Base-by-base conservation (phyloP, 2,797 vertebrate genomes). In the Eutrigla gurnardus region DNA sequence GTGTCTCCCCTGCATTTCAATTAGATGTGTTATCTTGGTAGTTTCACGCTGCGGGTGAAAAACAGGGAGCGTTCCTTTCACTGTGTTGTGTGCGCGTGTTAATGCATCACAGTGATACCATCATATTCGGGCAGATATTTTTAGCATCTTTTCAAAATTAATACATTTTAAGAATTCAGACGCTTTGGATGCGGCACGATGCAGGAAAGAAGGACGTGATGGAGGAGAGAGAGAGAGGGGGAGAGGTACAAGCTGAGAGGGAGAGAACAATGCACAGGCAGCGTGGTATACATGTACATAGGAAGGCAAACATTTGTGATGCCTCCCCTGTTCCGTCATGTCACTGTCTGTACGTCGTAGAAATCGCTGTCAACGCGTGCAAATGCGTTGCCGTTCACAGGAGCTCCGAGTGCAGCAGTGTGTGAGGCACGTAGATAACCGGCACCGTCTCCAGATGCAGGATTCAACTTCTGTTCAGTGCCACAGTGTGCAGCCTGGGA, bases 151-250 rank as follows among this genome's bases (percentile, higher is more conserved):
- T 86, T 85, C 66, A 78, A 88, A 84, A 88, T 89, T 17, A 67
- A 87, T 84, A 75, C 59, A 18, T 78, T 87, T 88, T 62, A 89
- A 78, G 84, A 86, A 89, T 91, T 87, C 68, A 70, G 58, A 72
- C 65, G 74, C 6, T 77, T 74, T 82, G 66, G 74, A 73, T 71
- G 36, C 47, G 76, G 63, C 57, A 61, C 17, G 62, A 73, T 57
- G 15, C 18, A 60, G 61, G 47, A 6, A 13, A 71, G 65, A 55
- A 25, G 25, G 73, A 73, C 7, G 36, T 13, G 70, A 59, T 3
- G 46, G 57, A 17, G 54, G 35, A 76, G 45, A 73, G n/a, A 14
- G 25, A 39, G 25, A 33, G 64, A 61, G 15, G 10, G 25, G 70
- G 39, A 59, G 54, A 55, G 39, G 50, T 0, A 54, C 42, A 63